A percentile compares a stretch with the other conserved stretches of the same genome.
Conservation (phyloP, 2,113 vertebrate genomes). For the Microcebus ravelobensis region DNA sequence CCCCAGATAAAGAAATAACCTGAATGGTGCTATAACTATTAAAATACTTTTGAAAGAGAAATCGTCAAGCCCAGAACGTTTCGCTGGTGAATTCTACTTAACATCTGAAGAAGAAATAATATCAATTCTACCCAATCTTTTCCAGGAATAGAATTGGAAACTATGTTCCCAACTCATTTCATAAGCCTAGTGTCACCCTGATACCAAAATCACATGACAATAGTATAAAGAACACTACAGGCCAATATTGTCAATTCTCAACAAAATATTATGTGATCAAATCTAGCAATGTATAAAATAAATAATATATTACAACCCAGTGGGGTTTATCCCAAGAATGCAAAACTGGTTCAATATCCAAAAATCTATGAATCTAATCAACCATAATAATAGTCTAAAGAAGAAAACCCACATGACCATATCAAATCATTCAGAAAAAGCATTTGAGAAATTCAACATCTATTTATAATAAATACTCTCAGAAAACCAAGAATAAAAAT, state of each 20-base stretch:
- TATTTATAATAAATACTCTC: neutral
- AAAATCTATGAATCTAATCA: neutral
- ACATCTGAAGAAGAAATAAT: neutral
- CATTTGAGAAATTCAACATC: slow-evolving; percentile 22
- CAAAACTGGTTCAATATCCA: neutral
- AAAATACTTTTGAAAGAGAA: slow-evolving; percentile 1
- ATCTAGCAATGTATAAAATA: neutral
- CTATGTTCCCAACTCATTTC: neutral
- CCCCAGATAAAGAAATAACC: neutral
- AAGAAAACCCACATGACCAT: neutral
- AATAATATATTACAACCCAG: neutral
- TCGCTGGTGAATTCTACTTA: neutral
- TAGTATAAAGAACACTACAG: neutral
- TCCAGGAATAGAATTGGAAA: neutral
- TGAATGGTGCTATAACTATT: neutral
- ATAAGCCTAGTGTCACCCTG: neutral
- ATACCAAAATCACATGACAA: neutral
- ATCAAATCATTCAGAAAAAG: neutral
- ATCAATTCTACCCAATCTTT: neutral
- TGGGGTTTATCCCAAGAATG: neutral
- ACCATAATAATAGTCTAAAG: neutral
- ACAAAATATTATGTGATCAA: neutral
- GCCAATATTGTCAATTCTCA: neutral
- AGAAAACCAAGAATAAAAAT: neutral
- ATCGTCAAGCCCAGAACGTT: neutral